Percentiles rank a stretch among this genome's conserved stretches.
Conservation (phyloP, 1,140 invertebrate genomes). For the Asobara japonica region DNA sequence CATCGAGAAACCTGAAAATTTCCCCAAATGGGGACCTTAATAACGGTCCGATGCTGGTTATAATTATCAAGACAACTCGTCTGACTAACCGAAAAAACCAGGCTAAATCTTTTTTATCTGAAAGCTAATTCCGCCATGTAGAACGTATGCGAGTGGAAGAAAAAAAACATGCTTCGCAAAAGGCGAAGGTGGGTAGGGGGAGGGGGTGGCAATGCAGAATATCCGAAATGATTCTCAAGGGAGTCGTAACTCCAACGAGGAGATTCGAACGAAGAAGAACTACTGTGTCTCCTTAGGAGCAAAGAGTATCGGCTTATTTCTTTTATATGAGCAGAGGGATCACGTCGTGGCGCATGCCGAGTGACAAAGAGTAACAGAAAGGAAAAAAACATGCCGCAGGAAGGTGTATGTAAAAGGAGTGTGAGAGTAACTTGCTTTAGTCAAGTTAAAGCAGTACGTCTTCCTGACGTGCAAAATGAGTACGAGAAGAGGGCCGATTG, state of each 20-base stretch:
- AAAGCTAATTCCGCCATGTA: not conserved
- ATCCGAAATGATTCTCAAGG: slow-evolving; percentile 44
- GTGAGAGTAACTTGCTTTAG: slow-evolving; percentile 59
- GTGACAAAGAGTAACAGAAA: slow-evolving; percentile 38
- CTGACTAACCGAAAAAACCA: too few species aligned
- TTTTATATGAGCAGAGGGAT: slow-evolving; percentile 34
- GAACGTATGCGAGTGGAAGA: slow-evolving; percentile 25
- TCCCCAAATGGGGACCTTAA: too few species aligned
- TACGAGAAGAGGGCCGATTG: slow-evolving; percentile 49
- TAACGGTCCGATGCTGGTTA: too few species aligned
- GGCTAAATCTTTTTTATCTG: not conserved
- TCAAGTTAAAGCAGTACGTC: slow-evolving; percentile 45
- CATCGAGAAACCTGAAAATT: too few species aligned
- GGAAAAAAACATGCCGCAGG: not conserved
- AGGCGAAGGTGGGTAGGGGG: not conserved
- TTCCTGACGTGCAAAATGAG: slow-evolving; percentile 58
- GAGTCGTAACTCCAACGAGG: slow-evolving; percentile 35
- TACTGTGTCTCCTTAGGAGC: slow-evolving; percentile 18
- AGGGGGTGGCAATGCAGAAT: slow-evolving; percentile 23
- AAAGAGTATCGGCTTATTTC: slow-evolving; percentile 36
- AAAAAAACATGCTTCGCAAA: slow-evolving; percentile 30
- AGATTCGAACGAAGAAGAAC: slow-evolving; percentile 7
- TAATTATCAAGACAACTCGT: too few species aligned
- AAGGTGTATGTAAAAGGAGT: slow-evolving; percentile 39
- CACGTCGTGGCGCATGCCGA: slow-evolving; percentile 11